Evolutionary conservation across 2,888 invertebrate species (phyloP).

Genomic region (Mechanitis messenoides): DNA sequence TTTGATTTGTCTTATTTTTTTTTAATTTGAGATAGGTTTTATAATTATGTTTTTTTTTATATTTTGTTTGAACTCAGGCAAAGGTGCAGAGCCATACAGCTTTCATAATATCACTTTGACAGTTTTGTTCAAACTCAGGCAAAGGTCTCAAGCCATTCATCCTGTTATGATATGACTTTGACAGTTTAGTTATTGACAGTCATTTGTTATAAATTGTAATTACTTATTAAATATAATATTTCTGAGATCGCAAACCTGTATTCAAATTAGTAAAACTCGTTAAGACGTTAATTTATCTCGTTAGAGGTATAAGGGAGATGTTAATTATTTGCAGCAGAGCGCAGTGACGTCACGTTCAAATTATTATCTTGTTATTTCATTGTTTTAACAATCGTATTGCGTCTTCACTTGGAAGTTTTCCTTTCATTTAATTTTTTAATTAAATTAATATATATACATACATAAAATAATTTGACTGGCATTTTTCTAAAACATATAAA

Average conservation of each 20-base stretch:
- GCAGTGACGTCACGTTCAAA: conserved; percentile 45
- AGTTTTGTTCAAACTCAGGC: too few relatives aligned
- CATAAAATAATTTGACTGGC: too few relatives aligned
- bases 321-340: conserved; percentile 57
- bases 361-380: conserved; percentile 44
- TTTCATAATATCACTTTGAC: too few relatives aligned
- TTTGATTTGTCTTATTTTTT: conserved; percentile 27
- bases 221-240: too few relatives aligned
- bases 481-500: too few relatives aligned
- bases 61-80: background rate
- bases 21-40: background rate
- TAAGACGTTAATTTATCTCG: conserved; percentile 58
- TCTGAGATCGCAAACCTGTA: conserved; percentile 26
- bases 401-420: conserved; percentile 7
- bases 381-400: conserved; percentile 23
- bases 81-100: too few relatives aligned
- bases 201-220: too few relatives aligned
- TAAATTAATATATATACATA: too few relatives aligned
- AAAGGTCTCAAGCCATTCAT: too few relatives aligned
- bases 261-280: conserved; percentile 52
- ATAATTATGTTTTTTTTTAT: conserved; percentile 1
- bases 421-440: background rate
- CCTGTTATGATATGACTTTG: too few relatives aligned
- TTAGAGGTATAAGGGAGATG: conserved; percentile 43
- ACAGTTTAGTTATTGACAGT: too few relatives aligned